Evolutionary conservation across 1,140 invertebrate species (phyloP), one percentile per base, ranked within the genome.

Genomic region (Ceratina calcarata): DNA sequence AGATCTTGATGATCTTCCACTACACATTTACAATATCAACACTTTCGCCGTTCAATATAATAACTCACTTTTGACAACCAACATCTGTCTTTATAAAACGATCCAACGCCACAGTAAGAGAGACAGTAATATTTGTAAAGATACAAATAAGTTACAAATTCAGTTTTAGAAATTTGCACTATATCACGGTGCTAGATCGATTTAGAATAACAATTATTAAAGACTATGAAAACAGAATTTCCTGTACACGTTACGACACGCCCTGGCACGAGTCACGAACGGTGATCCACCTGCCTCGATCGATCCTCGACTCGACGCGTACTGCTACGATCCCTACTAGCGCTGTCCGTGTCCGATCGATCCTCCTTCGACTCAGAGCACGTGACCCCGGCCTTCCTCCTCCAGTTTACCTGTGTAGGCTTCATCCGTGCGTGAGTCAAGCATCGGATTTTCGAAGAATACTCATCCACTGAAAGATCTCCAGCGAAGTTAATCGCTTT

Each of bases 221-320:
- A 37, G n/a, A 37, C 3, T 15, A 67, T 27, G 74, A 37, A 61
- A 24, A 64, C 60, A 20, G 49, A 51, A 73, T 18, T 74, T 64
- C 69, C n/a, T 51, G 55, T 49, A 64, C 77, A 7, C 22, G 64
- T 64, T 6, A 37, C 81, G 71, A 80, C 70, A 83, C 83, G 58
- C 81, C 72, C 62, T 49, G 64, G 13, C 64, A 74, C 61, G 62
- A 83, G 76, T 57, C 67, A 37, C 71, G 27, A 24, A 18, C 67
- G 62, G 49, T 68, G 67, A 83, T 80, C 74, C 85, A 85, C 84
- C 84, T 81, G 83, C 58, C 80, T 80, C 49, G 83, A 86, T 82
- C 77, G 84, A 82, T 82, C 84, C 68, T 64, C 75, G 76, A 53
- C 61, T 45, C 60, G 32, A 27, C 60, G 58, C 45, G 37, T 58